Conservation (phyloP, 2,888 invertebrate species). For the Xestobium rufovillosum region DNA sequence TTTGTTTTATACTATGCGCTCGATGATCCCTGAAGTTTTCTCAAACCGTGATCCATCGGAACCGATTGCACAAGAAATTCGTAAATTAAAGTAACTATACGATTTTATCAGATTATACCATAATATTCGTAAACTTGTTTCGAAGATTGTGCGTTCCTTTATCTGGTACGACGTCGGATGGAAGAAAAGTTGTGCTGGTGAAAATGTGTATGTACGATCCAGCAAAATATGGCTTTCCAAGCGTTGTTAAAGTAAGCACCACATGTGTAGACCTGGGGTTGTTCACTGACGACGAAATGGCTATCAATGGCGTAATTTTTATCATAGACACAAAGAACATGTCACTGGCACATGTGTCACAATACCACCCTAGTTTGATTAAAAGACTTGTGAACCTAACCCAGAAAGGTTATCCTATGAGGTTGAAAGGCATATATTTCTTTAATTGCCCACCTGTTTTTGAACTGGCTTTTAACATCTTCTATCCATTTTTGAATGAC, state of each 20-base stretch:
- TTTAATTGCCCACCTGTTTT: constrained; percentile 53
- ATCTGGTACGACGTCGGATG: constrained; percentile 22
- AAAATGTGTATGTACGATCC: constrained; percentile 37
- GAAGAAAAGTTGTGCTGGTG: constrained; percentile 34
- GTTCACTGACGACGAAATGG: constrained; percentile 54
- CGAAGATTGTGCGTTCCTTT: constrained; percentile 29
- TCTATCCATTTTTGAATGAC: constrained; percentile 54
- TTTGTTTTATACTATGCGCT: constrained; percentile 48
- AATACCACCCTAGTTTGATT: constrained; percentile 47
- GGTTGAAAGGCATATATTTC: constrained; percentile 52
- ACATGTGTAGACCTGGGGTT: constrained; percentile 53
- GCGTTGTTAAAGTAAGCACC: constrained; percentile 45
- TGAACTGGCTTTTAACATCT: constrained; percentile 50
- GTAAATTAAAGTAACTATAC: no score
- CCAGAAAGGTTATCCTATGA: constrained; percentile 54
- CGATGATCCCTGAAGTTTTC: constrained; percentile 49
- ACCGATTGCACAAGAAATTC: constrained; percentile 30
- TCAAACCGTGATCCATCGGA: constrained; percentile 20
- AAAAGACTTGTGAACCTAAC: constrained; percentile 45
- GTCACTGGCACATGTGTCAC: constrained; percentile 46
- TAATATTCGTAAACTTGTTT: constrained; percentile 37
- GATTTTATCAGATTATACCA: no score
- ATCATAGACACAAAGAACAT: constrained; percentile 51
- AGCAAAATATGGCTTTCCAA: constrained; percentile 15
- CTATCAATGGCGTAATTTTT: constrained; percentile 47